Conservation (phyloP, 2,797 vertebrate species). For the Notamacropus eugenii region DNA sequence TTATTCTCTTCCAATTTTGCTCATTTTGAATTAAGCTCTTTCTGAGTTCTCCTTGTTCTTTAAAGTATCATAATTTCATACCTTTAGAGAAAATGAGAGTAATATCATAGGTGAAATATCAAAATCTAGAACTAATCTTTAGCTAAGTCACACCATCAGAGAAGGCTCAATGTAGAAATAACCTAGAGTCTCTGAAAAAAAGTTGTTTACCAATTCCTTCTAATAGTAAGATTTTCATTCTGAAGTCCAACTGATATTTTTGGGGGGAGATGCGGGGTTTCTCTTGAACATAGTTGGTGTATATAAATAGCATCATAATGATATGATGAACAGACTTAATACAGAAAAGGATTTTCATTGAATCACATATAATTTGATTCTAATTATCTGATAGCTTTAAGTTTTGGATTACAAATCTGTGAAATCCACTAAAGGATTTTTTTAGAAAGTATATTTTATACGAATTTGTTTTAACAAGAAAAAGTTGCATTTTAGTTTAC, state of each 20-base stretch:
- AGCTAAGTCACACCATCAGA: slow-evolving; percentile 44
- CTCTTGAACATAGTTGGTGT: slow-evolving; percentile 38
- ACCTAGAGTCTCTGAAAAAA: background rate
- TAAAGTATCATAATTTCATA: background rate
- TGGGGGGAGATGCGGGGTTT: background rate
- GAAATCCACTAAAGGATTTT: background rate
- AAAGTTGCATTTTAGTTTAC: background rate
- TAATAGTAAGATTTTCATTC: slow-evolving; percentile 1
- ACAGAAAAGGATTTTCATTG: slow-evolving; percentile 31
- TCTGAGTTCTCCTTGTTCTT: slow-evolving; percentile 24
- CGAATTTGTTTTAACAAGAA: background rate
- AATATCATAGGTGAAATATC: background rate
- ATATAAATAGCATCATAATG: slow-evolving; percentile 34
- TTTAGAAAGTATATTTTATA: background rate
- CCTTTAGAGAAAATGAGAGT: background rate
- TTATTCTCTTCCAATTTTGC: background rate
- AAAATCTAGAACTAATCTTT: slow-evolving; percentile 11
- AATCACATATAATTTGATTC: slow-evolving; percentile 35
- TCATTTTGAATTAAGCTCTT: slow-evolving; percentile 12
- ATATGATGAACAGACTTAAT: slow-evolving; percentile 4
- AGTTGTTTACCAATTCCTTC: background rate
- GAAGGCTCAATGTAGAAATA: slow-evolving; percentile 37
- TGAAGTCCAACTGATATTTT: slow-evolving; percentile 33
- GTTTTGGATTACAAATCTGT: slow-evolving; percentile 53
- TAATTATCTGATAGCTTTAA: slow-evolving; percentile 38